Base-by-base conservation (phyloP, 2,113 vertebrate species). In the Podarcis cretensis region DNA sequence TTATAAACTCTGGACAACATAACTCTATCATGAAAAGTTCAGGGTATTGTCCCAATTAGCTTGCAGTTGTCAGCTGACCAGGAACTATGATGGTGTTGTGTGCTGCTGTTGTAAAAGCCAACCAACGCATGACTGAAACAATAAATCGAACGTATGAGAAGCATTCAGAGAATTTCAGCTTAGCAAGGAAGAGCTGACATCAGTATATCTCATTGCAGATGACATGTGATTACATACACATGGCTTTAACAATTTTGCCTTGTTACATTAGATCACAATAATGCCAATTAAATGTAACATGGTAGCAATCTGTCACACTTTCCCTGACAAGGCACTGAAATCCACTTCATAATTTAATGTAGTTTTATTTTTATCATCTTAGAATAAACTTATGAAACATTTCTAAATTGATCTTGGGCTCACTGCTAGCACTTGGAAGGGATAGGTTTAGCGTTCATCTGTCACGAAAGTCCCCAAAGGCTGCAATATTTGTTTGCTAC, bases 321-420 rank as follows among this genome's bases (percentile, higher is more conserved):
- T 90, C 76, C 76, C 66, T 83, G 75, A 75, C 59, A 95, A 89
- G 87, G 82, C 76, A 91, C 43, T 84, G 92, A 23, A 86, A 89
- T 65, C 79, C 57, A 88, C 30, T 80, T 77, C 83, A 91, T 81
- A 69, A 93, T 83, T 87, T 92, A 92, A 87, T 3, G 84, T 69
- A 66, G 76, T 40, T 74, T 87, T 79, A 37, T 59, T 89, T 88
- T 82, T 54, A 79, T 91, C 94, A 94, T 91, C 66, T 54, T 90
- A 89, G 94, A 93, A 93, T 89, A 90, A 54, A 1, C 82, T 92
- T 77, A 86, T 90, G 82, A 93, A 93, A 93, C 89, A 92, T 71
- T 83, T 74, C 69, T 89, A 86, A 93, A 21, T 3, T 48, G 76
- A 80, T 93, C 69, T 74, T 40, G 68, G 37, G 83, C 89, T 86